A percentile compares a stretch with the other conserved stretches of the same genome.
phyloP scores from a whole-genome alignment of 2,888 invertebrate genomes.

The Diarsia brunnea region DNA sequence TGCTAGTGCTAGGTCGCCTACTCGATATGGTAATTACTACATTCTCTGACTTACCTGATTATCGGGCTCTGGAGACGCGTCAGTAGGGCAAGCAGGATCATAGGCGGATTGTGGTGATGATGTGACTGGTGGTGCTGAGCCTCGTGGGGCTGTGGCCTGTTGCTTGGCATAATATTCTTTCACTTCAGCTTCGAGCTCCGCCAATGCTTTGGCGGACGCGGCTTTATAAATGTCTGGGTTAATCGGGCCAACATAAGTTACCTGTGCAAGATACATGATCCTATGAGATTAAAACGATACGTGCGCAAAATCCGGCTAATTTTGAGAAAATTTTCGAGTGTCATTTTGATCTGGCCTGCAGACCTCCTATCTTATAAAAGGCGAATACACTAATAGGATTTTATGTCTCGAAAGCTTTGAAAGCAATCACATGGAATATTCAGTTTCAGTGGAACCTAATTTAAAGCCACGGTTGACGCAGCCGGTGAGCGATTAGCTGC shows the following conservation, averaged over 20 bases:
- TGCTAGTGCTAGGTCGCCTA: not conserved
- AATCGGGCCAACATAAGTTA: not conserved
- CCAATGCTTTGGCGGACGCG: not conserved
- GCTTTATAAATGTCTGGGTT: not conserved
- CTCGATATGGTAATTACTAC: not conserved
- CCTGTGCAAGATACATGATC: not conserved
- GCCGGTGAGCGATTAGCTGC: not conserved
- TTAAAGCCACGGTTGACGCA: not conserved
- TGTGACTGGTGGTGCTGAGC: too few species aligned
- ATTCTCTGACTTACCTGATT: not conserved
- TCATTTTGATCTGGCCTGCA: not conserved
- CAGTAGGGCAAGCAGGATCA: not conserved
- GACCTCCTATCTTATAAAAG: not conserved
- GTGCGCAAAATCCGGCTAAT: not conserved
- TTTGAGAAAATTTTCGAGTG: not conserved
- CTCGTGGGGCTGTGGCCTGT: too few species aligned
- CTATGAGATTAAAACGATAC: not conserved
- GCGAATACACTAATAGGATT: not conserved
- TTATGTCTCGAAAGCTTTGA: conserved; percentile 1
- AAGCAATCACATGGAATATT: conserved; percentile 20
- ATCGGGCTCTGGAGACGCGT: not conserved
- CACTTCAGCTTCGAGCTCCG: not conserved
- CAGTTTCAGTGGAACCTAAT: not conserved
- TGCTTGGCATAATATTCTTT: not conserved
- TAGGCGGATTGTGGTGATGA: not conserved